Evolutionary conservation across 2,113 vertebrate genomes (phyloP).

Genomic region (Danio rerio): DNA sequence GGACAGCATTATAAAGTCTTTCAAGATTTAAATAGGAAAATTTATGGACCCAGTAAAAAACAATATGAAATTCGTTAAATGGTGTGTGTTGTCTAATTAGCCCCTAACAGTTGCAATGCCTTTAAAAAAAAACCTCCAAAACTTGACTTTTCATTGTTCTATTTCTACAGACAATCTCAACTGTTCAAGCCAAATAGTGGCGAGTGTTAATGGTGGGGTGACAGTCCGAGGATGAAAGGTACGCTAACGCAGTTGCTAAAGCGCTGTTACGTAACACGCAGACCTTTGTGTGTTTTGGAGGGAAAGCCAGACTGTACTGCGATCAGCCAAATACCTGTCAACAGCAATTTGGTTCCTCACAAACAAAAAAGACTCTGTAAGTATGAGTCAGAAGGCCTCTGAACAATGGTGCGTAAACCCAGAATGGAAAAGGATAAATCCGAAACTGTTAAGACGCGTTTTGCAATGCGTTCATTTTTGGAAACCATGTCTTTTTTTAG

Average conservation of each 20-base stretch:
- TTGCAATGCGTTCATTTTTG: conserved; percentile 54
- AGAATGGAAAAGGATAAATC: conserved; percentile 42
- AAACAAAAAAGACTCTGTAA: conserved; percentile 36
- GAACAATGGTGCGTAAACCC: conserved; percentile 15
- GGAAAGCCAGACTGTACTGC: conserved; percentile 41
- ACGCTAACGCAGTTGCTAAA: conserved; percentile 4
- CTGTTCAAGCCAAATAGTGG: conserved; percentile 23
- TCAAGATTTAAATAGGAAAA: conserved; percentile 61
- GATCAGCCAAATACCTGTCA: conserved; percentile 54
- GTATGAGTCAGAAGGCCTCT: conserved; percentile 27
- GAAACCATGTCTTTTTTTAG: conserved; percentile 51
- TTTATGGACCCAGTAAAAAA: conserved; percentile 56
- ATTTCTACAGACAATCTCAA: conserved; percentile 34
- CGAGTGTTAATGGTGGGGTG: conserved; percentile 18
- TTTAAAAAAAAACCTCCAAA: conserved; percentile 23
- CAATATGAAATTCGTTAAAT: conserved; percentile 47
- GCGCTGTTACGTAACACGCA: conserved; percentile 16
- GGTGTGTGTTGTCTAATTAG: conserved; percentile 56
- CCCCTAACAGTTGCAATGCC: conserved; percentile 5
- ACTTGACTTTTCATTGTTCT: conserved; percentile 23
- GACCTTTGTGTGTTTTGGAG: conserved; percentile 34
- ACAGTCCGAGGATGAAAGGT: conserved; percentile 31
- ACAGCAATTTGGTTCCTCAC: conserved; percentile 49
- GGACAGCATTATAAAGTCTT: conserved; percentile 55
- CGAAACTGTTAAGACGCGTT: conserved; percentile 22